Conservation (phyloP, 2,888 invertebrate genomes). For the Teleiodes luculella region DNA sequence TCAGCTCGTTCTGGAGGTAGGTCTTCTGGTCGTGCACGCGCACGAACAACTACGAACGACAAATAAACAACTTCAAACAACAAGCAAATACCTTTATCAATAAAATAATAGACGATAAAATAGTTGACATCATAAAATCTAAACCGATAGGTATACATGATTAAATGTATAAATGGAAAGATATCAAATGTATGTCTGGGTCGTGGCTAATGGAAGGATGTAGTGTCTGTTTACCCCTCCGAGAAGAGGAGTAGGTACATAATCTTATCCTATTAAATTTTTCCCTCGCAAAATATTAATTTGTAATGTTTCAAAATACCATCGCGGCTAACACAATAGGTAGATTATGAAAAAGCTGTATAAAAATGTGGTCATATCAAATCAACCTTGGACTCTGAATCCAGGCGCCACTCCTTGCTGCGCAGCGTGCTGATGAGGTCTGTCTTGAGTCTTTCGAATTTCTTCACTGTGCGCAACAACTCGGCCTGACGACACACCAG, state of each 20-base stretch:
- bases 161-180: neutral
- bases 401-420: slow-evolving; percentile 73
- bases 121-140: too few species aligned
- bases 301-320: too few species aligned
- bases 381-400: slow-evolving; percentile 76
- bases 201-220: neutral
- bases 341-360: too few species aligned
- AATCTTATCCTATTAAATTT: too few species aligned
- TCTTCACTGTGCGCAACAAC: slow-evolving; percentile 66
- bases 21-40: slow-evolving; percentile 72
- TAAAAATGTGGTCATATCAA: too few species aligned
- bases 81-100: too few species aligned
- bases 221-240: neutral
- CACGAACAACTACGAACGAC: slow-evolving; percentile 55
- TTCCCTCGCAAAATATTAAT: too few species aligned
- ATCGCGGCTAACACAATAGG: too few species aligned
- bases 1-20: slow-evolving; percentile 69
- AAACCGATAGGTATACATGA: too few species aligned
- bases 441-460: slow-evolving; percentile 71
- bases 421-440: slow-evolving; percentile 70
- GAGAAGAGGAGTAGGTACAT: neutral
- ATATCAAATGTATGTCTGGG: too few species aligned
- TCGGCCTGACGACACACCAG: slow-evolving; percentile 67
- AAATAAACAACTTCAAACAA: neutral
- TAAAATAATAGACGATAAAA: too few species aligned